Evolutionary conservation across 2,888 invertebrate species (phyloP), one percentile per base, ranked within the genome.

Genomic region (Sphinx pinastri): DNA sequence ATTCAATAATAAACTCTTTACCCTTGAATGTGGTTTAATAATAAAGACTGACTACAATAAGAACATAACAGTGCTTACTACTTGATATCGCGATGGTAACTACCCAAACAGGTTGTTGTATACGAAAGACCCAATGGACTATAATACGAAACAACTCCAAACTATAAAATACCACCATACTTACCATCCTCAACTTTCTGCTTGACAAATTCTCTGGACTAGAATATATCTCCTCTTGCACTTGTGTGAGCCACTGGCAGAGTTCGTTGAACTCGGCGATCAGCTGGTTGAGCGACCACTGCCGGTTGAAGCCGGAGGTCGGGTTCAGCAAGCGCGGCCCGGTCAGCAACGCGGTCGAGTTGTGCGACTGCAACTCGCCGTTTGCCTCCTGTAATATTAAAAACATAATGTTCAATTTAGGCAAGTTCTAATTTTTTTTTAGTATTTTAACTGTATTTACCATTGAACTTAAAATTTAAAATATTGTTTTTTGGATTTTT

Each of bases 211-310:
- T 96, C 86, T 96, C 96, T 81, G 96, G 96, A 92, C 96, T 96
- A 87, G 96, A 96, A 89, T 96, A 96, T 76, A 97, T 95, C 83
- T 96, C 95, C 90, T 96, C 96, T 87, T 97, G 97, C 80, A 97
- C 96, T 81, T 96, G 95, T 79, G 96, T 96, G 80, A 97, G 95
- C 97, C 97, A 97, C 82, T 96, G 96, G 89, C 96, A 97, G 81
- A 98, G 95, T 87, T 97, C 97, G 75, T 95, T 95, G 93, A 97
- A 97, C 94, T 97, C 97, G 67, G 96, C 93, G 74, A 96, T 95
- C 82, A 97, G 96, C 93, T 97, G 97, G 75, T 94, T 95, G 77
- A 97, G 95, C 72, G 96, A 97, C 96, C 97, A 97, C 81, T 96
- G 90, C 82, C 95, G 85, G 91, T 93, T 93, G 84, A 91, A 88